A percentile compares a stretch with the other conserved stretches of the same genome.
phyloP scores from a whole-genome alignment of 2,113 vertebrate genomes.

The Marmota monax region DNA sequence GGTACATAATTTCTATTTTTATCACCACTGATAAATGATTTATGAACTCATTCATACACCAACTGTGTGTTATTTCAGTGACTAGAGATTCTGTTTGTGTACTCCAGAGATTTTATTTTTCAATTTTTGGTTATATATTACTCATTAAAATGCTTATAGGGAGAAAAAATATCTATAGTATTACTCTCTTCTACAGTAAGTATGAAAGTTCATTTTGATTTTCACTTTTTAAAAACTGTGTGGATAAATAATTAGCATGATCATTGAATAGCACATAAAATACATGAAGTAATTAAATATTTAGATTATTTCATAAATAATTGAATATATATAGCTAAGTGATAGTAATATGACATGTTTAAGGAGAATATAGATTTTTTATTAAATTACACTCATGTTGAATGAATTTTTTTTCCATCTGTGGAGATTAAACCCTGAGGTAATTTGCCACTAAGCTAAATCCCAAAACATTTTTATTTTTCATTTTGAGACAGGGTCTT shows the following conservation, averaged over 20 bases:
- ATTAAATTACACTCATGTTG: not conserved
- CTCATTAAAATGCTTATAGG: not conserved
- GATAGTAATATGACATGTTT: not conserved
- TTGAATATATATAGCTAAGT: not conserved
- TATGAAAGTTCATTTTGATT: not conserved
- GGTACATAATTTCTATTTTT: slow-evolving; percentile 65
- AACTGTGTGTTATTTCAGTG: slow-evolving; percentile 59
- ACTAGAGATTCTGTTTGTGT: slow-evolving; percentile 49
- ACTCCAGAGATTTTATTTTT: slow-evolving; percentile 12
- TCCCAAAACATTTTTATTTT: too few relatives aligned
- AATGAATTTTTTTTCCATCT: not conserved
- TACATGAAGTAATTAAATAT: not conserved
- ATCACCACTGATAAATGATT: slow-evolving; percentile 66
- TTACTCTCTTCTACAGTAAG: slow-evolving; percentile 16
- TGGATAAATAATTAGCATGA: not conserved
- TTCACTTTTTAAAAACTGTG: not conserved
- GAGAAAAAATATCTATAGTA: not conserved
- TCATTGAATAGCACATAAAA: not conserved
- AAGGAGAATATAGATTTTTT: not conserved
- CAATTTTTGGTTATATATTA: not conserved
- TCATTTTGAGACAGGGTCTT: too few relatives aligned
- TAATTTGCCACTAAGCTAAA: too few relatives aligned
- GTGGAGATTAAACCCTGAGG: too few relatives aligned
- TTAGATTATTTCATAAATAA: not conserved
- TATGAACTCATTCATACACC: slow-evolving; percentile 62